phyloP scores from a whole-genome alignment of 2,888 invertebrate species.

The Ormyrus pomaceus region DNA sequence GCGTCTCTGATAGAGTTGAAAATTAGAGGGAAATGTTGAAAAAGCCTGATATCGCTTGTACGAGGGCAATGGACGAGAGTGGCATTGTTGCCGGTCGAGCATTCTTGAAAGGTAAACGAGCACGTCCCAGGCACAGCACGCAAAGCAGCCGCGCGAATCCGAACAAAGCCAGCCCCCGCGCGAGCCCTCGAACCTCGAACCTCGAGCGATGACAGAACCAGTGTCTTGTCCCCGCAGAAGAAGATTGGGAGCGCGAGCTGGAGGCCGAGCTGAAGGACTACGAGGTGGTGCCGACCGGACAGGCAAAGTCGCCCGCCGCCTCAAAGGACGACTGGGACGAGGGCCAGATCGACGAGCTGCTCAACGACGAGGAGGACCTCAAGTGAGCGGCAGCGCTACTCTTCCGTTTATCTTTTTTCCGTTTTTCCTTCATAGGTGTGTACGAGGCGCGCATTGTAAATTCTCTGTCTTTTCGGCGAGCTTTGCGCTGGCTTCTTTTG shows the following conservation, averaged over 20 bases:
- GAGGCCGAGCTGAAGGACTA: slow-evolving; percentile 97
- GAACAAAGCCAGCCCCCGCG: slow-evolving; percentile 66
- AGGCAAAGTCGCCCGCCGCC: slow-evolving; percentile 52
- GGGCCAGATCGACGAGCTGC: slow-evolving; percentile 83
- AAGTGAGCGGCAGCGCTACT: slow-evolving; percentile 74
- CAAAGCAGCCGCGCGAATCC: not conserved
- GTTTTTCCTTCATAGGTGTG: too few relatives aligned
- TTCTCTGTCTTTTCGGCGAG: not conserved
- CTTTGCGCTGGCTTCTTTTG: not conserved
- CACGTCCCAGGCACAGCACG: not conserved
- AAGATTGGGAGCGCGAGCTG: slow-evolving; percentile 97
- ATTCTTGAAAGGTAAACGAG: too few relatives aligned
- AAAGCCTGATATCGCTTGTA: too few relatives aligned
- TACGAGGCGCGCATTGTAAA: not conserved
- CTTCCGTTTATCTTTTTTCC: too few relatives aligned
- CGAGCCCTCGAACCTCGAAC: slow-evolving; percentile 66
- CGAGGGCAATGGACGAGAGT: too few relatives aligned
- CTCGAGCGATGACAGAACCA: slow-evolving; percentile 62
- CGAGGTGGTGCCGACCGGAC: slow-evolving; percentile 85
- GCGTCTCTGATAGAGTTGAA: too few relatives aligned
- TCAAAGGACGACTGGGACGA: slow-evolving; percentile 82
- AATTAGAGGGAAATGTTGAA: too few relatives aligned
- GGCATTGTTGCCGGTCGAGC: too few relatives aligned
- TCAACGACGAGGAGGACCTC: slow-evolving; percentile 78
- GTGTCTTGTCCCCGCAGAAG: slow-evolving; percentile 78